Evolutionary conservation across 2,888 invertebrate species (phyloP).

Genomic region (Dione juno): DNA sequence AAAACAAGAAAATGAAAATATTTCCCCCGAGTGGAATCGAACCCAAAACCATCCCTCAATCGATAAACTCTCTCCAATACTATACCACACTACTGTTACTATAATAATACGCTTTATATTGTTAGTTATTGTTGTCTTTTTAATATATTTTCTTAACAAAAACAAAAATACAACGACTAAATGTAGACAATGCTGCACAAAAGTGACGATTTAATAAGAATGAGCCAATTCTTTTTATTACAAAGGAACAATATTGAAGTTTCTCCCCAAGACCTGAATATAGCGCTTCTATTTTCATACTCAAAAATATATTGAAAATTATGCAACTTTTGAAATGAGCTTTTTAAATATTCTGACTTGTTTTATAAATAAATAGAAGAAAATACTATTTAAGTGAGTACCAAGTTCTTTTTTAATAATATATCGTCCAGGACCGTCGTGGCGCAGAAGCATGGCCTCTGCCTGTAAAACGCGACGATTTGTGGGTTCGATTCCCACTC

Average conservation of each 20-base stretch:
- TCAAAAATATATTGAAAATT: conserved; percentile 17
- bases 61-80: too few species aligned
- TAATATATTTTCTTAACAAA: conserved; percentile 5
- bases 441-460: neutral
- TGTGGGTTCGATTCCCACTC: neutral
- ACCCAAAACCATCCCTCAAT: too few species aligned
- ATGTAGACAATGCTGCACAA: conserved; percentile 9
- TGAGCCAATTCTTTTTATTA: conserved; percentile 21
- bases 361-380: neutral
- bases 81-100: fast-evolving
- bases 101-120: neutral
- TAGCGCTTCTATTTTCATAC: conserved; percentile 4
- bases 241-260: conserved; percentile 17
- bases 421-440: too few species aligned
- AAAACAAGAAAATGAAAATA: too few species aligned
- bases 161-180: neutral
- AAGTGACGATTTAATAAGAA: conserved; percentile 22
- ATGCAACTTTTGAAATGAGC: neutral
- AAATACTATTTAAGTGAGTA: neutral
- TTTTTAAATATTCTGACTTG: neutral
- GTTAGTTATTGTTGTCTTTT: neutral
- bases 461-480: neutral
- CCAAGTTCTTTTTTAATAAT: too few species aligned
- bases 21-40: too few species aligned
- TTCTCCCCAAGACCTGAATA: conserved; percentile 15